phyloP scores from a whole-genome alignment of 2,113 vertebrate species.

The Acanthisitta chloris region DNA sequence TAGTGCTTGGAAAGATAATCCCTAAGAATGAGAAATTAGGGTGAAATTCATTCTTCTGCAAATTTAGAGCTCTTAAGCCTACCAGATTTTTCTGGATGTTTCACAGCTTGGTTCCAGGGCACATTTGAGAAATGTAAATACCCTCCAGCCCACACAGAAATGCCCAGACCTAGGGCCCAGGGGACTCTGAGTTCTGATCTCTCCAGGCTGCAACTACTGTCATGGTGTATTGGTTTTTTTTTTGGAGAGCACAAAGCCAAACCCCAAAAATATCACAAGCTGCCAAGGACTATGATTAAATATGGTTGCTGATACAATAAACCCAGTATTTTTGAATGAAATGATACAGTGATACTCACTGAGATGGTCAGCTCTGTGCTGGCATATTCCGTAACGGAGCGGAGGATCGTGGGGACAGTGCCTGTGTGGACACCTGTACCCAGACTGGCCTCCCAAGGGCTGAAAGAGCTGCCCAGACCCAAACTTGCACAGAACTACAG shows the following conservation, averaged over 20 bases:
- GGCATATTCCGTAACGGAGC: fast-evolving
- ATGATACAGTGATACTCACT: neutral
- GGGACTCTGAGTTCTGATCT: neutral
- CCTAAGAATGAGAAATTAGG: neutral
- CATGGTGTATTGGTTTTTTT: neutral
- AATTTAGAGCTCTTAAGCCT: neutral
- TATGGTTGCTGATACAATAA: neutral
- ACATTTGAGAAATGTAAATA: neutral
- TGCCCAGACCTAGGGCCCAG: neutral
- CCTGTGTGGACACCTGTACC: neutral
- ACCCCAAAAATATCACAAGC: neutral
- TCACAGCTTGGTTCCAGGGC: neutral
- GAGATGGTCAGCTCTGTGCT: neutral
- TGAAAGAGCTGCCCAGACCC: neutral
- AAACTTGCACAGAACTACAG: neutral
- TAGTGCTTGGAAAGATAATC: conserved; percentile 6
- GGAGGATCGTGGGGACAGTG: fast-evolving
- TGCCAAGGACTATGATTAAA: neutral
- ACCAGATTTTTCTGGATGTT: neutral
- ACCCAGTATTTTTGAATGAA: neutral
- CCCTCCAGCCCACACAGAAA: neutral
- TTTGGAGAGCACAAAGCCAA: neutral
- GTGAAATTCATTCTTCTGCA: conserved; percentile 12
- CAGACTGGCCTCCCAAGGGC: neutral
- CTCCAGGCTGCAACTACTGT: neutral